phyloP scores from a whole-genome alignment of 2,113 vertebrate genomes.

The Oryzias woworae region DNA sequence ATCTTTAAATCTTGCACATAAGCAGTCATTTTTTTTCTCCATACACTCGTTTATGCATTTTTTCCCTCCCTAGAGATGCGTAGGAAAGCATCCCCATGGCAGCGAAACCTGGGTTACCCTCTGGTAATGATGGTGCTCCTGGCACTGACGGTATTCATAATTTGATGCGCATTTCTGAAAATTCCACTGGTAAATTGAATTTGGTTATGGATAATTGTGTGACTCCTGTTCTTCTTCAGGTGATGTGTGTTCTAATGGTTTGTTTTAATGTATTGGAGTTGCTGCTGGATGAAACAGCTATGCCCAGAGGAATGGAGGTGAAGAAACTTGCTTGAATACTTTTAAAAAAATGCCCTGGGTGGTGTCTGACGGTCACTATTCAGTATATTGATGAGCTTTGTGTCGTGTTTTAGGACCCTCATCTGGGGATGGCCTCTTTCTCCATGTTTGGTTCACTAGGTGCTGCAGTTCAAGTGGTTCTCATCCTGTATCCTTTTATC shows the following conservation, averaged over 20 bases:
- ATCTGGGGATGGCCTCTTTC: slow-evolving; percentile 92
- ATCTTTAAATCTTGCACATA: not conserved
- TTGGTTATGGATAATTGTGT: not conserved
- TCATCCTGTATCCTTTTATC: slow-evolving; percentile 94
- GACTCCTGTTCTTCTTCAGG: slow-evolving; percentile 69
- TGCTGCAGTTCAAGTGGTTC: slow-evolving; percentile 90
- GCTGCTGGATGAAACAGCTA: slow-evolving; percentile 89
- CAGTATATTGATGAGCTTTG: not conserved
- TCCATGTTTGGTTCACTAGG: slow-evolving; percentile 94
- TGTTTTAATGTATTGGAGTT: slow-evolving; percentile 93
- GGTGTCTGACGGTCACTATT: accelerated
- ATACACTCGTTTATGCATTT: not conserved
- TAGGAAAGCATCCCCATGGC: slow-evolving; percentile 89
- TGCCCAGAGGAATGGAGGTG: slow-evolving; percentile 96
- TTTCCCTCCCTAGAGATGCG: slow-evolving; percentile 80
- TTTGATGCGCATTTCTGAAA: not conserved
- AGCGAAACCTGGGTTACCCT: slow-evolving; percentile 94
- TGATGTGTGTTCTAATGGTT: slow-evolving; percentile 91
- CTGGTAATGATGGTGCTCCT: slow-evolving; percentile 91
- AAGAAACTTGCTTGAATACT: slow-evolving; percentile 3
- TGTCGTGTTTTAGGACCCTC: slow-evolving; percentile 77
- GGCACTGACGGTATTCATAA: slow-evolving; percentile 81
- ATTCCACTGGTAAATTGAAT: not conserved
- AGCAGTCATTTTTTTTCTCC: not conserved
- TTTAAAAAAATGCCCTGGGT: not conserved